These are phyloP conservation scores for Meteorus cinctellus DNA, from an alignment of 2,888 invertebrate genomes.

Conservation along the genomic window DNA sequence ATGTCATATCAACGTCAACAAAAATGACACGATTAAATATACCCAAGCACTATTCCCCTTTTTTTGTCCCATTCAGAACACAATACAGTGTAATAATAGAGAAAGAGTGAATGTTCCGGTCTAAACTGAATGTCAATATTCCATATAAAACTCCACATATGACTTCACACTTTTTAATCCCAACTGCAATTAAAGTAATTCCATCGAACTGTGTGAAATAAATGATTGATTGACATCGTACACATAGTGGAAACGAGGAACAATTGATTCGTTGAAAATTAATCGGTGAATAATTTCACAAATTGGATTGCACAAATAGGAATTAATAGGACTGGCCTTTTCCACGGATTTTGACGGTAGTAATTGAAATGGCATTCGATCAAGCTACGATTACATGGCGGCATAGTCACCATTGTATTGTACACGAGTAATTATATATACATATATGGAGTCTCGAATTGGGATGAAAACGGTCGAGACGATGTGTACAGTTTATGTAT, in stretches of 20 bases:
- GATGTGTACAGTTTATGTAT: neutral
- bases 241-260: neutral
- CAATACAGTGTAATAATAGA: too few relatives aligned
- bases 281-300: slow-evolving; percentile 7
- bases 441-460: neutral
- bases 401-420: neutral
- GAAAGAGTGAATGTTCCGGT: too few relatives aligned
- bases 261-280: slow-evolving; percentile 13
- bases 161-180: too few relatives aligned
- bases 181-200: too few relatives aligned
- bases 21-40: too few relatives aligned
- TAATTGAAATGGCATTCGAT: slow-evolving; percentile 1
- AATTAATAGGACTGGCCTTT: slow-evolving; percentile 5
- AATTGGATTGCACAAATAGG: slow-evolving; percentile 5
- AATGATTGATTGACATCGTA: neutral
- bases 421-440: neutral
- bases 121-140: too few relatives aligned
- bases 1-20: too few relatives aligned
- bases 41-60: too few relatives aligned
- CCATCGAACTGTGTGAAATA: too few relatives aligned
- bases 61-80: too few relatives aligned
- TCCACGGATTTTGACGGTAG: neutral
- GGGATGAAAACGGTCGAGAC: neutral
- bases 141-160: too few relatives aligned
- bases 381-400: neutral